Conservation (phyloP, 92 coral and sea anemone species). For the Phenganax stokvisi region DNA sequence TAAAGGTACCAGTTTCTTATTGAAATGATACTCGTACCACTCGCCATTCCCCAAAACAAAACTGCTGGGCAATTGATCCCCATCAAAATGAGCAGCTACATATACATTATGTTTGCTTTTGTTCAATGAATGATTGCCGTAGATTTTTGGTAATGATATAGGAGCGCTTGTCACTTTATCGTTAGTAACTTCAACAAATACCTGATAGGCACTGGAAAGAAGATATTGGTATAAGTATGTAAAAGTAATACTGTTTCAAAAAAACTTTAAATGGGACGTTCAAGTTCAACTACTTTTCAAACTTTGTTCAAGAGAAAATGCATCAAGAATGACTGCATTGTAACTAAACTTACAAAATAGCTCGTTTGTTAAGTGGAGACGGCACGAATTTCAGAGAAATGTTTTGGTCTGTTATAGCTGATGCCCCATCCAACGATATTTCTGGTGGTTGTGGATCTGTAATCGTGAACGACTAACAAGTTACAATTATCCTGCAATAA, state of each 20-base stretch:
- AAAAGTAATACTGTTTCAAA: constrained; percentile 2
- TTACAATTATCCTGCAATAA: no score
- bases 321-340: no score
- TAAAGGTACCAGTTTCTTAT: constrained; percentile 18
- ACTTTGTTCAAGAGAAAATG: no score
- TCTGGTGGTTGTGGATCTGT: constrained; percentile 27
- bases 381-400: constrained; percentile 11
- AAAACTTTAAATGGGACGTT: no score
- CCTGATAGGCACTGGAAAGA: constrained; percentile 15
- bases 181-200: constrained; percentile 27
- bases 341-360: constrained; percentile 17
- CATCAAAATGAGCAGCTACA: constrained; percentile 24
- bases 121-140: constrained; percentile 36
- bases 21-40: constrained; percentile 24
- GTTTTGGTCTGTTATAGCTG: not conserved
- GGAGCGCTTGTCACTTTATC: constrained; percentile 23
- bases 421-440: not conserved
- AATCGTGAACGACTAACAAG: not conserved
- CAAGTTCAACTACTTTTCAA: no score
- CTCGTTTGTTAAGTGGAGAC: constrained; percentile 23
- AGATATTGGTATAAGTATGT: not conserved
- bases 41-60: constrained; percentile 17
- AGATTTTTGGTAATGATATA: not conserved
- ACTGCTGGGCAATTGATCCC: not conserved
- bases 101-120: constrained; percentile 27